Percentiles rank a stretch among this genome's conserved stretches.
phyloP scores from a whole-genome alignment of 2,888 invertebrate species.

The Griposia aprilina region DNA sequence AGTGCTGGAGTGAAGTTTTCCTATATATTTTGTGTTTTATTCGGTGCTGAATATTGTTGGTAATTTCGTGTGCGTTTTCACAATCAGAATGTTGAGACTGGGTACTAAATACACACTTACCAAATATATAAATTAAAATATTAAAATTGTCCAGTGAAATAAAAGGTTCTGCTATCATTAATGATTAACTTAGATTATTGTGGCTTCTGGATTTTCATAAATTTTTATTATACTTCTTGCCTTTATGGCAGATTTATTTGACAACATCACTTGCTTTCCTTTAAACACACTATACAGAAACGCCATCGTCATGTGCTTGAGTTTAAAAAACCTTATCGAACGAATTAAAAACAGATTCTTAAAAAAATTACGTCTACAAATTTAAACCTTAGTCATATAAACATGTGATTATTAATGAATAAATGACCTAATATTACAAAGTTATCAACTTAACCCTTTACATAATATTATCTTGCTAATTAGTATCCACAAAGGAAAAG shows the following conservation, averaged over 20 bases:
- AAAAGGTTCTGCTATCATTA: neutral
- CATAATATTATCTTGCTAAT: conserved; percentile 56
- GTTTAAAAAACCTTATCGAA: neutral
- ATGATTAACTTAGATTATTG: neutral
- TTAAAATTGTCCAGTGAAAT: neutral
- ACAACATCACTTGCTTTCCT: neutral
- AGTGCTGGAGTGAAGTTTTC: conserved; percentile 31
- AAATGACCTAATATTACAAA: neutral
- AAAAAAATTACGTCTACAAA: too few species aligned
- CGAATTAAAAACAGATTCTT: neutral
- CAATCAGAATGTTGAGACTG: neutral
- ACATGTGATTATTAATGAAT: neutral
- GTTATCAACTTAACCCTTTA: conserved; percentile 41
- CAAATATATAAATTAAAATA: neutral
- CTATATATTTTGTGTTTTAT: conserved; percentile 49
- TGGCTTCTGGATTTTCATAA: neutral
- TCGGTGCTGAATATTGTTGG: conserved; percentile 27
- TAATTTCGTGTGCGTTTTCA: conserved; percentile 23
- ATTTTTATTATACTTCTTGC: neutral
- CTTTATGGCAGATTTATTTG: neutral
- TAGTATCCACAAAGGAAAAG: conserved; percentile 58
- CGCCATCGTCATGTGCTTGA: neutral
- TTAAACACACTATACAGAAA: too few species aligned
- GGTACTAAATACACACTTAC: neutral
- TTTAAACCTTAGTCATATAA: neutral